phyloP scores from a whole-genome alignment of 37 sponge, comb jelly and placozoan species.

The Lycopodina hypogea region DNA sequence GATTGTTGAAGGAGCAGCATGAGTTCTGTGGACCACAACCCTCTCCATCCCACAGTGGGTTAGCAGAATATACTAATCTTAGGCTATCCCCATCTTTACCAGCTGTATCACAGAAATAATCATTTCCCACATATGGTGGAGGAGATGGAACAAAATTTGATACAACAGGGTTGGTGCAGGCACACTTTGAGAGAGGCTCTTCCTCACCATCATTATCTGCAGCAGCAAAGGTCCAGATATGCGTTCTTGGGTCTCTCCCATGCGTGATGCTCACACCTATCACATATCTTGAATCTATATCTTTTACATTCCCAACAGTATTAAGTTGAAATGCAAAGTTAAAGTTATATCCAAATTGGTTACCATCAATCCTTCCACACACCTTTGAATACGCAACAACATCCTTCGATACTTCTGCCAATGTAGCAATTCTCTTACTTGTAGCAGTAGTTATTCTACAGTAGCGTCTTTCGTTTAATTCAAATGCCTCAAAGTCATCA shows the following conservation, averaged over 20 bases:
- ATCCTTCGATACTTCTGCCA: no score
- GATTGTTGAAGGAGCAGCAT: slow-evolving; percentile 24
- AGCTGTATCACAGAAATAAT: slow-evolving; percentile 21
- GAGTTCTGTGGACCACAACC: slow-evolving; percentile 8
- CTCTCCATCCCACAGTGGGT: slow-evolving; percentile 54
- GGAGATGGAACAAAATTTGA: background rate
- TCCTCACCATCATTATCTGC: background rate
- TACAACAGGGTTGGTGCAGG: no score
- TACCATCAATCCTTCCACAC: slow-evolving; percentile 55
- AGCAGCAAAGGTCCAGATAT: slow-evolving; percentile 38
- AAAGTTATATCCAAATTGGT: slow-evolving; percentile 27
- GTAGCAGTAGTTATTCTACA: no score
- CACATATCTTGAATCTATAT: slow-evolving; percentile 17
- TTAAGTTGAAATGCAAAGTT: no score
- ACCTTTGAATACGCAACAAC: slow-evolving; percentile 44
- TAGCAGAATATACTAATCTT: no score
- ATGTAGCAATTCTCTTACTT: no score
- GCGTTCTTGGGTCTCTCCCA: slow-evolving; percentile 9
- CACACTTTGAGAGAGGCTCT: no score
- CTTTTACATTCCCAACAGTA: background rate
- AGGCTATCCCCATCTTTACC: background rate
- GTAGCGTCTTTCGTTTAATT: no score
- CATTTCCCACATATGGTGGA: slow-evolving; percentile 20
- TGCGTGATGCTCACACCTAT: slow-evolving; percentile 39
- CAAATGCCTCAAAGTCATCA: no score